These are phyloP conservation scores for Myoxocephalus aenaeus DNA, from an alignment of 2,797 vertebrate genomes.

Conservation along the genomic window DNA sequence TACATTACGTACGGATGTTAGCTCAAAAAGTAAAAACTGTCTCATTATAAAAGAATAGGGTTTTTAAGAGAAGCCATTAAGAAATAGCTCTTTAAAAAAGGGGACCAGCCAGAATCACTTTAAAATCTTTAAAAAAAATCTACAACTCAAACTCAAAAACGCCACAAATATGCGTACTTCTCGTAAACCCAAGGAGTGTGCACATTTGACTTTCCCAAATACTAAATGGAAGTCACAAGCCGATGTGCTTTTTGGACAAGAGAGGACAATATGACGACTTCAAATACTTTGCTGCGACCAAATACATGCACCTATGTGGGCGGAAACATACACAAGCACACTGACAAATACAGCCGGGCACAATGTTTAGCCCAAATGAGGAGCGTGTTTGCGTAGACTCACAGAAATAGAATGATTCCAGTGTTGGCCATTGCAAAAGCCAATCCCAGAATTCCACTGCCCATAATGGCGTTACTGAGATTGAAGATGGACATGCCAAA, in stretches of 20 bases:
- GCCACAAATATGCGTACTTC: neutral
- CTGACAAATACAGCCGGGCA: neutral
- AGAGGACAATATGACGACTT: neutral
- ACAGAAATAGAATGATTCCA: constrained; percentile 89
- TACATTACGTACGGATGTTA: neutral
- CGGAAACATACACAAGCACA: neutral
- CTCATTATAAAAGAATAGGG: neutral
- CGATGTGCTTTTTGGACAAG: neutral
- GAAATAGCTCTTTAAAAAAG: neutral
- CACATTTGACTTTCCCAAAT: constrained; percentile 6
- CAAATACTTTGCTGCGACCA: neutral
- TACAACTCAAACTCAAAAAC: constrained; percentile 10
- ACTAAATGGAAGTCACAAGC: constrained; percentile 25
- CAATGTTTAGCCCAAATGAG: neutral
- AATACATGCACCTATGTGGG: neutral
- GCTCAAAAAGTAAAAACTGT: neutral
- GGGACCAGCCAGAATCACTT: neutral
- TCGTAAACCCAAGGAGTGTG: neutral
- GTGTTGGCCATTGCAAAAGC: constrained; percentile 91
- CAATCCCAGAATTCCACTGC: constrained; percentile 90
- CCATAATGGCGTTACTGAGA: constrained; percentile 92
- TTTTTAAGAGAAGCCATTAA: neutral
- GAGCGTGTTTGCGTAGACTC: constrained; percentile 73
- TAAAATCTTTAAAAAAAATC: constrained; percentile 14
- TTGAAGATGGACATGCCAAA: constrained; percentile 92